A percentile compares a stretch with the other conserved stretches of the same genome.
Evolutionary conservation across 2,113 vertebrate species (phyloP).

Genomic region (Toxotes jaculatrix): DNA sequence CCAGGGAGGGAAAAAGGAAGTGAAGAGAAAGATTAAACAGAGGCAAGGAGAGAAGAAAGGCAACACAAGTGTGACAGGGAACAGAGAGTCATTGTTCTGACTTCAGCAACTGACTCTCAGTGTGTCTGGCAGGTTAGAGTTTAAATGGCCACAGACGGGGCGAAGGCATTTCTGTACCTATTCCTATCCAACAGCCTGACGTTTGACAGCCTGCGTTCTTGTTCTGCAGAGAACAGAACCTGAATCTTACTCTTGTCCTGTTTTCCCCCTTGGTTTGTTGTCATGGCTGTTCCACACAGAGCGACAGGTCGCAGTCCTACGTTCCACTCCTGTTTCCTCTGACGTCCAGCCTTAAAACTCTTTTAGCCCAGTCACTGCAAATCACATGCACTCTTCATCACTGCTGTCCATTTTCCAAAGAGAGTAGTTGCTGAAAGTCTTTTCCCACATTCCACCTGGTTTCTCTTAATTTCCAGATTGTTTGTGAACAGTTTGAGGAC

Average conservation of each 20-base stretch:
- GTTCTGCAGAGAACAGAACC: neutral
- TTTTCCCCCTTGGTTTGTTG: neutral
- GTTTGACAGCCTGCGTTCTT: neutral
- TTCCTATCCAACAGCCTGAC: neutral
- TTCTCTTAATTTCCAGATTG: too few species aligned
- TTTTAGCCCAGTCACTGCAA: neutral
- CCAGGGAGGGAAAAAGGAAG: too few species aligned
- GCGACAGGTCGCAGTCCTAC: too few species aligned
- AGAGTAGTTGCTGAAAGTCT: too few species aligned
- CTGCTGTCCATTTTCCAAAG: neutral
- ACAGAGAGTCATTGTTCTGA: neutral
- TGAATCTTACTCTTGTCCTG: neutral
- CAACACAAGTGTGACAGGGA: neutral
- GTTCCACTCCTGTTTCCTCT: too few species aligned
- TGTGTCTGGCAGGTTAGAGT: constrained; percentile 13
- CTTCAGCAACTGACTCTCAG: neutral
- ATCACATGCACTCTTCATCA: neutral
- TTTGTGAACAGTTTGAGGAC: too few species aligned
- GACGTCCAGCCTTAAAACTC: neutral
- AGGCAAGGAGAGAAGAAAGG: neutral
- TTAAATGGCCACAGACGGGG: neutral
- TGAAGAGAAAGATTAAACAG: neutral
- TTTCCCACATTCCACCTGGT: too few species aligned
- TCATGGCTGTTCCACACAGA: neutral
- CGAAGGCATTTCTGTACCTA: neutral